These are phyloP conservation scores for Malachius bipustulatus DNA, from an alignment of 2,888 invertebrate genomes.

Conservation along the genomic window DNA sequence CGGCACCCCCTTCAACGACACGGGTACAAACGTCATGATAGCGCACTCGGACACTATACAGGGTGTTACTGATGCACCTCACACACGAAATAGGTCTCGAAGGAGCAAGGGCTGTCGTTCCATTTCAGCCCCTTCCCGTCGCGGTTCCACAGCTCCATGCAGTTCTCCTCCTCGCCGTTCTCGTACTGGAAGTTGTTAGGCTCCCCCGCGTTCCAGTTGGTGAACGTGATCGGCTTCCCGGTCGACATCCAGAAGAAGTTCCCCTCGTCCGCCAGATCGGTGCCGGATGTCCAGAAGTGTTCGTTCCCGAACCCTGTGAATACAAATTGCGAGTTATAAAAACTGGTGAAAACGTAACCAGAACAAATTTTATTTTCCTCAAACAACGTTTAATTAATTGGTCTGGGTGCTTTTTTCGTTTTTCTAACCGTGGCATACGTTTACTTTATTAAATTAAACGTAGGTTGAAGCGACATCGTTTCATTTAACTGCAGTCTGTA, in stretches of 20 bases:
- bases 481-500: no score
- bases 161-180: constrained; percentile 88
- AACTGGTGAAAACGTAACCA: no score
- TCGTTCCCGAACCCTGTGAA: constrained; percentile 71
- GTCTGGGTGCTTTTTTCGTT: no score
- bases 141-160: constrained; percentile 81
- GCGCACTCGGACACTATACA: not conserved
- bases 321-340: no score
- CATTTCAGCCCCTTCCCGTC: constrained; percentile 86
- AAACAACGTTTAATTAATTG: no score
- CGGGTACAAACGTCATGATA: constrained; percentile 2
- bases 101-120: constrained; percentile 90
- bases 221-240: constrained; percentile 77
- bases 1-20: no score
- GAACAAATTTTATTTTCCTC: no score
- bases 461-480: no score
- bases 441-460: no score
- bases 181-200: constrained; percentile 90
- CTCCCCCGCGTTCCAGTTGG: constrained; percentile 89
- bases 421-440: no score
- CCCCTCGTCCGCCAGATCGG: constrained; percentile 83
- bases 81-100: constrained; percentile 86
- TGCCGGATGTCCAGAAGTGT: constrained; percentile 89
- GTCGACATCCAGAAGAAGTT: constrained; percentile 91
- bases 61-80: constrained; percentile 50